These are phyloP conservation scores for Camelus dromedarius DNA, from an alignment of 2,113 vertebrate genomes.

Conservation along the genomic window DNA sequence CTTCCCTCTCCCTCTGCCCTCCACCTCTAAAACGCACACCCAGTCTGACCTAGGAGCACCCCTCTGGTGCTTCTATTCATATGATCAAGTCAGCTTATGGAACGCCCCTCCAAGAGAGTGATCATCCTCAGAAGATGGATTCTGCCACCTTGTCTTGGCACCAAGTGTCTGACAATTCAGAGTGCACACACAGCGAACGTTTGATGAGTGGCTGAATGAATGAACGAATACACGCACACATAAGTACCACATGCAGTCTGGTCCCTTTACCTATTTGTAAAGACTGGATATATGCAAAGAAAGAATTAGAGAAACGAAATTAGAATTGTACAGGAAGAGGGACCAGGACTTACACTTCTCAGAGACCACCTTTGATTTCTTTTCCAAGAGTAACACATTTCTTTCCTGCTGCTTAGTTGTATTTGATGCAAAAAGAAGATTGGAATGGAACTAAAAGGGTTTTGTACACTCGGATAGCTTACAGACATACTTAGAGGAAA, in stretches of 20 bases:
- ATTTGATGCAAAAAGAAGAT: slow-evolving; percentile 12
- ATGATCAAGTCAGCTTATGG: background rate
- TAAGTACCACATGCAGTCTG: background rate
- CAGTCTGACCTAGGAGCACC: background rate
- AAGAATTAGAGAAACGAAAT: background rate
- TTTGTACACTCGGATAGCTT: background rate
- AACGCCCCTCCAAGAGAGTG: background rate
- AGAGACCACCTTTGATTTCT: background rate
- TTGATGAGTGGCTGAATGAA: background rate
- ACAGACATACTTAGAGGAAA: background rate
- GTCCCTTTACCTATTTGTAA: background rate
- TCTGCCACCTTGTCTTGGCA: background rate
- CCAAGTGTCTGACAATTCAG: background rate
- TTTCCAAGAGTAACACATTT: background rate
- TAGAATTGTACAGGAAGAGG: background rate
- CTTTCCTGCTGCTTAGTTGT: background rate
- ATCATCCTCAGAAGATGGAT: background rate
- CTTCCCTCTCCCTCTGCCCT: background rate
- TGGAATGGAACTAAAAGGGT: background rate
- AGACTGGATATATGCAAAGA: background rate
- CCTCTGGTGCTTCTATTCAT: background rate
- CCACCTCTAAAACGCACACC: background rate
- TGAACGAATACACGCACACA: background rate
- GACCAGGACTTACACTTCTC: background rate
- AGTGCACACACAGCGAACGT: background rate